Base-by-base conservation (phyloP, 2,113 vertebrate genomes). In the Alligator sinensis region DNA sequence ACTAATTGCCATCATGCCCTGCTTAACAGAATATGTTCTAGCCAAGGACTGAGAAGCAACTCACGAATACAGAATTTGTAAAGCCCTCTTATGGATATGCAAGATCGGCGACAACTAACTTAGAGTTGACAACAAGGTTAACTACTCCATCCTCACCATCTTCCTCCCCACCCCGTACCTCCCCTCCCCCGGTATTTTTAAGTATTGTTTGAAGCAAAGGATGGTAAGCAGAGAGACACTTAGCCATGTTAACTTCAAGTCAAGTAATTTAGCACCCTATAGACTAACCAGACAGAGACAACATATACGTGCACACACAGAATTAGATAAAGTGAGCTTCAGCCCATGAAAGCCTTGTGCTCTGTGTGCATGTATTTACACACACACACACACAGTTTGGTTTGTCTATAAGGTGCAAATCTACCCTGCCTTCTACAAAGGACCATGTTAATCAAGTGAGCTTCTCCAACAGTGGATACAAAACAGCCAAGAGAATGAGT, bases 31-130 rank as follows among this genome's bases (percentile, higher is more conserved):
- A 13, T 24, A 22, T 74, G 11, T 24, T 74, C 34, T 74, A 47
- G 7, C 21, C 21, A 19, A 47, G 21, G 47, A 34, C 21, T 74
- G 21, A 74, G 70, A 6, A 6, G 22, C 5, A 15, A 18, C 91
- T 28, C 4, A 60, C 22, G 0, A 0, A 13, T 1, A 13, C 10
- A 10, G 2, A 1, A 9, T 1, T 9, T 80, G 12, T 3, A 9
- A 64, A 92, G n/a, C 13, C 30, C 57, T 78, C 59, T 63, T 1
- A 1, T 10, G 70, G 27, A 82, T 4, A 3, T 34, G 83, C 61
- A 59, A 0, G 5, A 19, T 34, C 4, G 38, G 58, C 72, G 47
- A 70, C 2, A 5, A 34, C 3, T 4, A 62, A 86, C 6, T 0
- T 4, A n/a, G 0, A 62, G 58, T 62, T 62, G 21, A 22, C 77